Base-by-base conservation (phyloP, 2,888 invertebrate genomes). In the Poecilus cupreus region DNA sequence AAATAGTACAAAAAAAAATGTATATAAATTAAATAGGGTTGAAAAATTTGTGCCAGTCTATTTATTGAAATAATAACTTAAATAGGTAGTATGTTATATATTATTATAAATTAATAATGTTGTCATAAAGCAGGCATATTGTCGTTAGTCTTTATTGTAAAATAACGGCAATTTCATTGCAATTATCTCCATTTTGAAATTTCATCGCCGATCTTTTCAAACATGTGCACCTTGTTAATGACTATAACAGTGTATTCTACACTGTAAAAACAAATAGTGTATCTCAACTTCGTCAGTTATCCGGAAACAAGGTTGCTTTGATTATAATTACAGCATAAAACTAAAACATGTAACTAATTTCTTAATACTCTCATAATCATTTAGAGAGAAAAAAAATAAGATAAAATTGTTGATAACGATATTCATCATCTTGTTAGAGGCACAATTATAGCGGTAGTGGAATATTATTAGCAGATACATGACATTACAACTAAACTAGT, bases 241-340 rank as follows among this genome's bases (percentile, higher is more conserved):
- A 60, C 60, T 13, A 60, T 60, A 60, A 60, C 60, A 60, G 60
- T 60, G 26, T 60, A 60, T 43, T 2, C 32, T 32, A 60, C n/a
- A 26, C n/a, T 60, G 26, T 24, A 26, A 60, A 60, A 60, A 22
- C 60, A 60, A 60, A 60, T 60, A 60, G 6, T 11, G 10, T n/a
- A 43, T 13, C 13, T 43, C 1, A 43, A 60, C 60, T 13, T 26
- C 32, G 0, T 13, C 60, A 11, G 54, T 54, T 60, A 60, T 26
- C n/a, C 24, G 60, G 60, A 60, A 60, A 60, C 13, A 13, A 32
- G 32, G 32, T 32, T 32, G 4, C 32, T 32, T 32, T 4, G 60
- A 32, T n/a, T 60, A 60, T 60, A 60, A 60, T 60, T 60, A 18
- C 20, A 20, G 22, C 10, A 22, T 22, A 60, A 60, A n/a, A 54